phyloP scores from a whole-genome alignment of 1,140 invertebrate species.

The Gyrodactylus bullatarudis region DNA sequence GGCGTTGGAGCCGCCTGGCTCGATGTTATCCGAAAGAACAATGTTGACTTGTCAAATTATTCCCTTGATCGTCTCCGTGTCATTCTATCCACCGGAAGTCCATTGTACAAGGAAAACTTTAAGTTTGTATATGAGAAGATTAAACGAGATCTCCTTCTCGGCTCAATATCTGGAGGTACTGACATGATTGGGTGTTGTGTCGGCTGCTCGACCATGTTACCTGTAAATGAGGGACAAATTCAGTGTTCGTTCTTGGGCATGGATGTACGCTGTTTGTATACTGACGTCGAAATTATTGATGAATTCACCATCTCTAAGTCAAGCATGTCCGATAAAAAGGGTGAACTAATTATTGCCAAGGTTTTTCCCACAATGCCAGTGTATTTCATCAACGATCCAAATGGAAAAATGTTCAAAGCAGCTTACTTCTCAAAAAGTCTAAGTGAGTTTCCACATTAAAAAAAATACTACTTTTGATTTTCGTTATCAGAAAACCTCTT shows the following conservation, averaged over 20 bases:
- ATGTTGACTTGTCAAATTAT: slow-evolving; percentile 12
- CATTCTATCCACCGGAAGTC: slow-evolving; percentile 28
- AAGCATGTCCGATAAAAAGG: slow-evolving; percentile 21
- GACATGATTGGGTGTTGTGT: slow-evolving; percentile 29
- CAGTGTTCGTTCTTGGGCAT: slow-evolving; percentile 25
- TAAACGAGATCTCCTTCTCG: slow-evolving; percentile 25
- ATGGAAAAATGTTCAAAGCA: slow-evolving; percentile 23
- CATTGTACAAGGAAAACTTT: slow-evolving; percentile 24
- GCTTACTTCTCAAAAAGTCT: slow-evolving; percentile 26
- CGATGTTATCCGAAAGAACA: slow-evolving; percentile 21
- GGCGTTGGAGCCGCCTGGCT: slow-evolving; percentile 28
- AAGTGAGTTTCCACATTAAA: slow-evolving; percentile 12
- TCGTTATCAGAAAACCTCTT: too few relatives aligned
- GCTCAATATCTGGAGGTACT: slow-evolving; percentile 28
- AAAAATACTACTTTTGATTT: too few relatives aligned
- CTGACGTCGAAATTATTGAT: slow-evolving; percentile 9
- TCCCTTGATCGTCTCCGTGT: slow-evolving; percentile 20
- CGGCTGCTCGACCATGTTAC: slow-evolving; percentile 24
- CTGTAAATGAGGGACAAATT: slow-evolving; percentile 27
- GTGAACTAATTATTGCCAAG: slow-evolving; percentile 26
- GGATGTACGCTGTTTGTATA: slow-evolving; percentile 22
- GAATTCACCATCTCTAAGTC: slow-evolving; percentile 15
- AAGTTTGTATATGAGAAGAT: slow-evolving; percentile 27
- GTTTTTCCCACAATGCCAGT: slow-evolving; percentile 30
- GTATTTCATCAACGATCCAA: slow-evolving; percentile 26